phyloP scores from a whole-genome alignment of 2,797 vertebrate genomes.

The Crocidura indochinensis region DNA sequence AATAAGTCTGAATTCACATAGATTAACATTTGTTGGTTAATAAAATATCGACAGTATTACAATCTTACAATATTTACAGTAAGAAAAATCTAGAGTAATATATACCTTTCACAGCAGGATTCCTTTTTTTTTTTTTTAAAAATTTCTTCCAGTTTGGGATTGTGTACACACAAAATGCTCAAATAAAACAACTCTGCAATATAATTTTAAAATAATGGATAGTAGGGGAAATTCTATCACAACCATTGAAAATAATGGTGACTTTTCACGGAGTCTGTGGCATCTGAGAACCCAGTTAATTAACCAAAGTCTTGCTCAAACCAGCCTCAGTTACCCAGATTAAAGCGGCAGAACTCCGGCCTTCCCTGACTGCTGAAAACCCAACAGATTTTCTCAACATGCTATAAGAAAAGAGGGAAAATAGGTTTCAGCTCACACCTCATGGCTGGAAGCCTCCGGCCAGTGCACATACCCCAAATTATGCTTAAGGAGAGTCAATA shows the following conservation, averaged over 20 bases:
- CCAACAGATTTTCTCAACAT: conserved; percentile 86
- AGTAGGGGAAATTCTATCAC: conserved; percentile 88
- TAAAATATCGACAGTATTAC: conserved; percentile 92
- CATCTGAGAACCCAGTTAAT: conserved; percentile 90
- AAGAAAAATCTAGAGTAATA: conserved; percentile 92
- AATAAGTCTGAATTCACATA: conserved; percentile 91
- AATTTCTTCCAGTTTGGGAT: conserved; percentile 90
- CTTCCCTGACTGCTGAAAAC: conserved; percentile 86
- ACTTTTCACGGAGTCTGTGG: conserved; percentile 89
- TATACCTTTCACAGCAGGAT: conserved; percentile 91
- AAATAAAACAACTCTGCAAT: conserved; percentile 91
- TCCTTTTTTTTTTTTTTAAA: conserved; percentile 86
- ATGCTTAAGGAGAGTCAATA: conserved; percentile 79
- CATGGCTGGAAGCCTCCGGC: conserved; percentile 87
- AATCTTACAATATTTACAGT: conserved; percentile 93
- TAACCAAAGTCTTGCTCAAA: conserved; percentile 89
- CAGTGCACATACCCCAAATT: conserved; percentile 84
- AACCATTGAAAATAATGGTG: conserved; percentile 89
- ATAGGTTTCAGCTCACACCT: conserved; percentile 89
- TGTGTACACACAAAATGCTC: conserved; percentile 89
- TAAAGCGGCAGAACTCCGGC: conserved; percentile 91
- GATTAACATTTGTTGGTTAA: conserved; percentile 92
- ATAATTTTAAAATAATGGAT: conserved; percentile 87
- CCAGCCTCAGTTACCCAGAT: conserved; percentile 90
- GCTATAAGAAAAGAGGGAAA: conserved; percentile 90